Conservation (phyloP, 1,140 invertebrate genomes). For the Bombus cullumanus region DNA sequence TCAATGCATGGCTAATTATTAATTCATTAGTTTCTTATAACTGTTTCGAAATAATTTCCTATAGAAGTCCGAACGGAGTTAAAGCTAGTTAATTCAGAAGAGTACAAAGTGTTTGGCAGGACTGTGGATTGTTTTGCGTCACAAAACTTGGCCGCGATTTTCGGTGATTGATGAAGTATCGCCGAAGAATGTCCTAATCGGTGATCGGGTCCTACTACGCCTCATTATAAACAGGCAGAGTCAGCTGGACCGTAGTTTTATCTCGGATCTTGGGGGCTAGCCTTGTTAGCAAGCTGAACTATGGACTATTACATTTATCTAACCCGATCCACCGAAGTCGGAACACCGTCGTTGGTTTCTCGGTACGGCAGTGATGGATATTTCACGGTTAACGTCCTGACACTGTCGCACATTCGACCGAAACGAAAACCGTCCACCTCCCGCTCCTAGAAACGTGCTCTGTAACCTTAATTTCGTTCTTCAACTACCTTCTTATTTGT, state of each 20-base stretch:
- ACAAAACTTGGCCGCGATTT: conserved; percentile 63
- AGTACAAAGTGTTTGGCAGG: background rate
- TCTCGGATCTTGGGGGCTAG: conserved; percentile 71
- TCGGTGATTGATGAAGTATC: conserved; percentile 74
- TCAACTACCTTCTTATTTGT: conserved; percentile 39
- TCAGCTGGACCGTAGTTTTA: conserved; percentile 66
- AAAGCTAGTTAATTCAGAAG: background rate
- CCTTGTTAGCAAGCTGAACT: conserved; percentile 77
- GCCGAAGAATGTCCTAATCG: conserved; percentile 74
- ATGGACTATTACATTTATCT: conserved; percentile 77
- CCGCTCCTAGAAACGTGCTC: conserved; percentile 53
- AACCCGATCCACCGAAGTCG: conserved; percentile 66
- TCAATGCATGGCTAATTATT: too few species aligned
- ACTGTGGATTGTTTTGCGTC: conserved; percentile 46
- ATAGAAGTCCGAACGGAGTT: background rate
- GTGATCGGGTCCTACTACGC: conserved; percentile 69
- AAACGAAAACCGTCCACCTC: conserved; percentile 46
- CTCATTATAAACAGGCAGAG: conserved; percentile 73
- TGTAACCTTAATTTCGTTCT: conserved; percentile 59
- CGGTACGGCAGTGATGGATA: conserved; percentile 72
- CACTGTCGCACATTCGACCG: conserved; percentile 57
- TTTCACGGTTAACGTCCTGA: conserved; percentile 63
- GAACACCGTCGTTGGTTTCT: conserved; percentile 63
- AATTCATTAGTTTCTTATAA: background rate
- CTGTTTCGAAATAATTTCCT: background rate